Base-by-base conservation (phyloP, 1,140 invertebrate genomes). In the Macrosteles quadrilineatus region DNA sequence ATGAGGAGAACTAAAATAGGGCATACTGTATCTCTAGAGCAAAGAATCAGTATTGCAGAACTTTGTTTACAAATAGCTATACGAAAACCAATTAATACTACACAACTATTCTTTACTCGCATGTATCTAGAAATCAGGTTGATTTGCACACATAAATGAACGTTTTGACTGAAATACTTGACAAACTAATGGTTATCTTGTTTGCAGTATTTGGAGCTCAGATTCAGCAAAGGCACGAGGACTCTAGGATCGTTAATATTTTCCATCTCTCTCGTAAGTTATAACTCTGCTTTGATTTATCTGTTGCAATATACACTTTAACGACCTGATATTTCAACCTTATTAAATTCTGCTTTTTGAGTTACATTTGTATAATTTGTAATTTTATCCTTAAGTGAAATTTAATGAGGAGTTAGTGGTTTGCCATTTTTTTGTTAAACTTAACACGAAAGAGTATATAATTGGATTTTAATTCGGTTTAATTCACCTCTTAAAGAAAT, bases 201-300 rank as follows among this genome's bases (percentile, higher is more conserved):
- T 71, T 77, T 79, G 59, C 80, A 94, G 91, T 94, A 94, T 78
- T 80, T 93, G 67, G 87, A 91, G 69, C 75, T 85, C 71, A 82
- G 90, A 40, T 91, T 91, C 75, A 86, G 87, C 78, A 81, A 83
- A 57, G 79, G 81, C 1, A 83, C 89, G 2, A 83, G 89, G 23
- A 77, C 87, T 19, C 81, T 89, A 71, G 89, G 88, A 19, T 89
- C 88, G 0, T 76, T 83, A 14, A 82, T 88, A 30, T 90, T 90
- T 74, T 75, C 89, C 0, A 80, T 85, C 31, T 87, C 85, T 78
- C 82, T 85, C 82, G 79, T 82, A 68, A 78, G 78, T 68, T 29
- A 45, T 59, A 19, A 17, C 30, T 17, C 9, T 27, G 14, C 36
- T n/a, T 62, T 43, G 21, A 40, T 67, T 3, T 21, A 3, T 40